Percentiles rank a stretch among this genome's conserved stretches.
Conservation (phyloP, 2,113 vertebrate species). For the Oxyura jamaicensis region DNA sequence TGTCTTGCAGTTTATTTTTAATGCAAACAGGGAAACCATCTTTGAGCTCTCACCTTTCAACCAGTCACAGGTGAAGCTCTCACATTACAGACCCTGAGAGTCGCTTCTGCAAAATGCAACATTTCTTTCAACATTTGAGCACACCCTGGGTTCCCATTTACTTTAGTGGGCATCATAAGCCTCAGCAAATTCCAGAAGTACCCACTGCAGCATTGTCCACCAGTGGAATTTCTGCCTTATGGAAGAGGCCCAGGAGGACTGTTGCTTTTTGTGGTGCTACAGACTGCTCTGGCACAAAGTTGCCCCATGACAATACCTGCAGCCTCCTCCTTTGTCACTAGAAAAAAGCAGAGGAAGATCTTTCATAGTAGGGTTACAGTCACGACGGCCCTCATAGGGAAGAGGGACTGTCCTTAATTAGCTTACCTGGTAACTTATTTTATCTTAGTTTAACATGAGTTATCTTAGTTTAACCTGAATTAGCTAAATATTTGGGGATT, state of each 20-base stretch:
- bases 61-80: neutral
- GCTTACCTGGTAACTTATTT: neutral
- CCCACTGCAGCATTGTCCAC: neutral
- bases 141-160: neutral
- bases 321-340: neutral
- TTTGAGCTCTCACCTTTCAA: neutral
- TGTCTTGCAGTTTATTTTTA: neutral
- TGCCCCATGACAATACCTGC: fast-evolving
- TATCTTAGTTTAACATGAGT: neutral
- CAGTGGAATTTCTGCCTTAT: neutral
- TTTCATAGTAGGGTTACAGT: neutral
- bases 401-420: neutral
- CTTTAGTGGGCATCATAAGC: neutral
- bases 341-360: neutral
- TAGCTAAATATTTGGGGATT: neutral
- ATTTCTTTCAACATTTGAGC: neutral
- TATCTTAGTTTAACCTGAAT: neutral
- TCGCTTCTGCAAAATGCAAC: neutral
- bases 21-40: neutral
- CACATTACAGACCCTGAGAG: neutral
- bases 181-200: neutral
- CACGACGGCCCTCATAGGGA: neutral
- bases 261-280: neutral
- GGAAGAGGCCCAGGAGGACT: neutral
- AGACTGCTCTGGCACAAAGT: fast-evolving